Evolutionary conservation across 2,797 vertebrate genomes (phyloP).

Genomic region (Moxostoma hubbsi): DNA sequence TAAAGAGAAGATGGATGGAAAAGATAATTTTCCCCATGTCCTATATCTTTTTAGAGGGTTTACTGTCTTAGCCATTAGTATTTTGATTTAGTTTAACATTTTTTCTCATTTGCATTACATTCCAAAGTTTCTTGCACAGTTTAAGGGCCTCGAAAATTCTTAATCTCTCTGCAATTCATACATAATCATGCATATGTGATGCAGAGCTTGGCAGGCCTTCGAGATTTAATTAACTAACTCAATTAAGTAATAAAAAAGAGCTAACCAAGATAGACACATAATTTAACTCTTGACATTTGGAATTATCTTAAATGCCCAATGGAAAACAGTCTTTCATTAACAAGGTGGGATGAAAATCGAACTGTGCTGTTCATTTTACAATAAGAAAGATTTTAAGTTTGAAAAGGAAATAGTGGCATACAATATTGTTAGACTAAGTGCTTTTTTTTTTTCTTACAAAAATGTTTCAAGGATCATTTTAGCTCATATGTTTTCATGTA

Average conservation of each 20-base stretch:
- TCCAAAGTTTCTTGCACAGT: neutral
- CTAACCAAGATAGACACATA: conserved; percentile 33
- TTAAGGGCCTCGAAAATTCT: neutral
- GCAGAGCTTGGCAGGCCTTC: conserved; percentile 29
- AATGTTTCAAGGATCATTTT: too few species aligned
- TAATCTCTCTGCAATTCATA: neutral
- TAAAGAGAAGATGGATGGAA: too few species aligned
- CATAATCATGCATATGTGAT: conserved; percentile 18
- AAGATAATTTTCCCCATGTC: too few species aligned
- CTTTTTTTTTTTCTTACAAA: too few species aligned
- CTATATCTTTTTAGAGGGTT: neutral
- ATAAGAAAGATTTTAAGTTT: neutral
- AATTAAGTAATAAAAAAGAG: conserved; percentile 30
- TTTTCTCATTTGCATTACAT: neutral
- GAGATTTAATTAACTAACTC: conserved; percentile 43
- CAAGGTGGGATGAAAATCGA: conserved; percentile 27
- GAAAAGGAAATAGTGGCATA: too few species aligned
- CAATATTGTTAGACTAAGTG: neutral
- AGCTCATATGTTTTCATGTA: too few species aligned
- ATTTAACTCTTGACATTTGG: conserved; percentile 41
- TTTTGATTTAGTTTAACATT: conserved; percentile 2
- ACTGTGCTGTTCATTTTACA: conserved; percentile 7
- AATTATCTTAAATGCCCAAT: conserved; percentile 24
- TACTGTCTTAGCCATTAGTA: neutral
- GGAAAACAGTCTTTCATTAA: conserved; percentile 16